phyloP scores from a whole-genome alignment of 92 coral and sea anemone genomes.

The Anthopleura xanthogrammica region DNA sequence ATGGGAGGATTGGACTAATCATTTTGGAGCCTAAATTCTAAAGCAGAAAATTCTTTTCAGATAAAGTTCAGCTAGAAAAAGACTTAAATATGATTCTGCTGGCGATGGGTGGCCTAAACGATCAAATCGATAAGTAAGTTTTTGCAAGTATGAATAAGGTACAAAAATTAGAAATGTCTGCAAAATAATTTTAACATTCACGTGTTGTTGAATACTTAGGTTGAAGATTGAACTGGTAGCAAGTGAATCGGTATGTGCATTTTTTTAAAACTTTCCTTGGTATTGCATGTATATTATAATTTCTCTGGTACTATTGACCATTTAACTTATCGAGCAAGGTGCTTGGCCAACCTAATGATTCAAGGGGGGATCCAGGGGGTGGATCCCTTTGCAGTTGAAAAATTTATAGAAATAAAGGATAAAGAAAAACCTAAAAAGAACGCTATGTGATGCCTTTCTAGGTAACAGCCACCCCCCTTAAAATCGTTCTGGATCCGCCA shows the following conservation, averaged over 20 bases:
- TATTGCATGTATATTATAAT: not conserved
- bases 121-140: not conserved
- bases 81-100: constrained; percentile 17
- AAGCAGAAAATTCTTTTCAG: not conserved
- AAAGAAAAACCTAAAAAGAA: too few relatives aligned
- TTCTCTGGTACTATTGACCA: too few relatives aligned
- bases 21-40: not conserved
- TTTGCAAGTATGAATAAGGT: not conserved
- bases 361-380: too few relatives aligned
- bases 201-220: not conserved
- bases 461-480: too few relatives aligned
- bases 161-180: not conserved
- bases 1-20: not conserved
- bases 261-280: not conserved
- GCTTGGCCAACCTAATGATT: too few relatives aligned
- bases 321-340: too few relatives aligned
- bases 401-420: too few relatives aligned
- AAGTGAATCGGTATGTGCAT: not conserved
- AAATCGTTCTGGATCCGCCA: too few relatives aligned
- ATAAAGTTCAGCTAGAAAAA: constrained; percentile 14
- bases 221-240: not conserved
- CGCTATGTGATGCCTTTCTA: too few relatives aligned
- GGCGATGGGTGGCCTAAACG: constrained; percentile 10
- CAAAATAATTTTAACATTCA: not conserved
- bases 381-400: too few relatives aligned